Evolutionary conservation across 2,797 vertebrate genomes (phyloP).

Genomic region (Alca torda): DNA sequence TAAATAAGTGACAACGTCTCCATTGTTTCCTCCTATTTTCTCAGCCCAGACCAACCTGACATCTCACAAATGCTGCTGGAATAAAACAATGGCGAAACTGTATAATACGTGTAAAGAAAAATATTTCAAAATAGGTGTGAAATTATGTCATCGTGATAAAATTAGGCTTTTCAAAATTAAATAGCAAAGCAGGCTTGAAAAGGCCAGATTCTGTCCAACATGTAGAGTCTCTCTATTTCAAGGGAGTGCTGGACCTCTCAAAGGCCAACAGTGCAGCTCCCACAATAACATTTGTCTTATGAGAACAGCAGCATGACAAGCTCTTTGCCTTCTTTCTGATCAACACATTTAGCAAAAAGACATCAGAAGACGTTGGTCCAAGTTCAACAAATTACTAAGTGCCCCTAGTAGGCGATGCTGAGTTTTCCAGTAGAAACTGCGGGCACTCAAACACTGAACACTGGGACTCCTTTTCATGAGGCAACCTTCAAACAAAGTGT

Average conservation of each 20-base stretch:
- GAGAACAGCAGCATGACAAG: not conserved
- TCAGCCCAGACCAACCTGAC: not conserved
- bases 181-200: not conserved
- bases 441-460: not conserved
- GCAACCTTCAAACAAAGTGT: conserved; percentile 47
- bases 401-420: not conserved
- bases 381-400: not conserved
- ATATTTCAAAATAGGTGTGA: conserved; percentile 44
- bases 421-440: not conserved
- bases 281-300: not conserved
- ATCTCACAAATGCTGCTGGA: not conserved
- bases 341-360: not conserved
- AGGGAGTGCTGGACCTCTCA: not conserved
- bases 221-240: not conserved
- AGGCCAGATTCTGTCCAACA: not conserved
- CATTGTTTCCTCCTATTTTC: conserved; percentile 17
- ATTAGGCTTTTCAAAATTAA: not conserved
- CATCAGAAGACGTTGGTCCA: not conserved
- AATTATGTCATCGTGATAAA: conserved; percentile 27
- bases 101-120: not conserved
- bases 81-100: not conserved
- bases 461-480: not conserved
- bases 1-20: not conserved
- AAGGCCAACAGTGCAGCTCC: not conserved
- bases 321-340: not conserved